These are phyloP conservation scores for Drosophila rellima DNA, from an alignment of 2,888 invertebrate species.

Conservation along the genomic window DNA sequence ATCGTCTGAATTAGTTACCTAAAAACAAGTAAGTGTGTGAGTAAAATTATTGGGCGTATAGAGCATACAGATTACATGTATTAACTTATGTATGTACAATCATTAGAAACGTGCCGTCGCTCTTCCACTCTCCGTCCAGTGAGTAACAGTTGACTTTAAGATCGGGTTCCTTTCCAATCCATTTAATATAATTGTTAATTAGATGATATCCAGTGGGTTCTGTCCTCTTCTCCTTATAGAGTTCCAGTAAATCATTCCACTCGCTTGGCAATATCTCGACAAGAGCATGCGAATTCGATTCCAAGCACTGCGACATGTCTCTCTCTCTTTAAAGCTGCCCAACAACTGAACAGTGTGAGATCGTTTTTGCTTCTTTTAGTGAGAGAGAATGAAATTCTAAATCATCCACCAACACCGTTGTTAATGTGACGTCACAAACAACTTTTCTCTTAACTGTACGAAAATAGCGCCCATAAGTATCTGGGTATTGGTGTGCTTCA, in stretches of 20 bases:
- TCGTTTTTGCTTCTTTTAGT: no score
- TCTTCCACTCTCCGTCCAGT: conserved; percentile 79
- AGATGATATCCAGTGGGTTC: conserved; percentile 19
- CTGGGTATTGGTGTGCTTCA: background rate
- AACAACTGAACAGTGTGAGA: background rate
- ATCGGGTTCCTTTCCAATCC: conserved; percentile 64
- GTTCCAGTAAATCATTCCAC: conserved; percentile 4
- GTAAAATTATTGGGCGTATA: background rate
- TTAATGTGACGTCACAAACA: conserved; percentile 1
- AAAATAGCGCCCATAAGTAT: background rate
- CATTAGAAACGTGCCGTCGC: conserved; percentile 82
- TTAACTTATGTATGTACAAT: conserved; percentile 69
- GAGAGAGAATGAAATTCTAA: background rate
- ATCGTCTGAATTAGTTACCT: conserved; percentile 21
- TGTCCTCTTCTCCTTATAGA: background rate
- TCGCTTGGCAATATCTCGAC: conserved; percentile 11
- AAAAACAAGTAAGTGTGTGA: background rate
- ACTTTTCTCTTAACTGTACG: background rate
- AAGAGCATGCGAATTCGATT: background rate
- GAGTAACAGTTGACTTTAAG: conserved; percentile 65
- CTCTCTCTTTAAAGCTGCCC: background rate
- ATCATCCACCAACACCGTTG: background rate
- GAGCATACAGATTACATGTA: background rate
- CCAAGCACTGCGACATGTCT: conserved; percentile 1
- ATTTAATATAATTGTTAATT: conserved; percentile 70